Conservation (phyloP, 2,797 vertebrate species). For the Catostomus latipinnis region DNA sequence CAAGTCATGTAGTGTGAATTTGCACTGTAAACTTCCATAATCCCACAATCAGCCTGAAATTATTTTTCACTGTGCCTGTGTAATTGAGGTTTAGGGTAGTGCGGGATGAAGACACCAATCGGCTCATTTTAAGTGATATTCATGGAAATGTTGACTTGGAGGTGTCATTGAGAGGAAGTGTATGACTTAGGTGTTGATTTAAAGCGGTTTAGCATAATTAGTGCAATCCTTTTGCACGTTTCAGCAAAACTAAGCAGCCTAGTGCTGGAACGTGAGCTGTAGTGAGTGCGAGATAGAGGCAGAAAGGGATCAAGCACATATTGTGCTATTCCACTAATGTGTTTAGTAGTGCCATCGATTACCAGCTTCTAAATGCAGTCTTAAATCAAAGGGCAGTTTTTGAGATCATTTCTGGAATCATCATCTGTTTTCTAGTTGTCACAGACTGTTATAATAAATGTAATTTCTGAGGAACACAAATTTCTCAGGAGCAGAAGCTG, state of each 20-base stretch:
- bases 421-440: neutral
- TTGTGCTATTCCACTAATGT: constrained; percentile 55
- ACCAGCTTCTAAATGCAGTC: neutral
- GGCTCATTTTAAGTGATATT: neutral
- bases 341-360: constrained; percentile 55
- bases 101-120: neutral
- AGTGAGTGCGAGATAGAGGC: constrained; percentile 15
- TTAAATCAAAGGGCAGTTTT: constrained; percentile 13
- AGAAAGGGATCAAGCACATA: neutral
- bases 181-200: constrained; percentile 55
- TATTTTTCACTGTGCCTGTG: too few relatives aligned
- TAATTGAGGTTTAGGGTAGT: too few relatives aligned
- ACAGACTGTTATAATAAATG: neutral
- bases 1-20: neutral
- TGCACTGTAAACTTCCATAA: neutral
- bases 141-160: neutral
- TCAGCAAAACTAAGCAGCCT: constrained; percentile 46
- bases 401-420: neutral
- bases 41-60: neutral
- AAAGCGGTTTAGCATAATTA: constrained; percentile 73
- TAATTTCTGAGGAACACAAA: constrained; percentile 13
- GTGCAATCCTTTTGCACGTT: constrained; percentile 68
- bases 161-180: constrained; percentile 16
- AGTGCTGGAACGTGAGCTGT: constrained; percentile 49
- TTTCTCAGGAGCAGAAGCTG: constrained; percentile 9